Percentiles rank a stretch among this genome's conserved stretches.
Conservation (phyloP, 2,113 vertebrate genomes). For the Ictidomys tridecemlineatus region DNA sequence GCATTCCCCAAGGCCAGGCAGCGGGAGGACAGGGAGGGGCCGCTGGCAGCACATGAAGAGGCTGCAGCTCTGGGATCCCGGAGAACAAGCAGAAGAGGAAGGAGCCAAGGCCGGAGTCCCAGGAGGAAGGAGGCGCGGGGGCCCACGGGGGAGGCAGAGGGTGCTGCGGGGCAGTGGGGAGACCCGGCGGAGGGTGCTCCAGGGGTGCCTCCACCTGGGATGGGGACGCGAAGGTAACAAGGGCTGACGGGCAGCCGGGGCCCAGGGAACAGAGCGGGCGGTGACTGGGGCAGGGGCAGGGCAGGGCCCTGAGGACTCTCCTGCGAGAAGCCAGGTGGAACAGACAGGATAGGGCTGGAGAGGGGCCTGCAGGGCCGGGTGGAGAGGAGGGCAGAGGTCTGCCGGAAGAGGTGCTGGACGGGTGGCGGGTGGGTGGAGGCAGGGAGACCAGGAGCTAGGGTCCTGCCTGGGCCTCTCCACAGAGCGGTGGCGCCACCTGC, state of each 20-base stretch:
- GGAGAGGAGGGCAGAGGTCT: neutral
- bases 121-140: neutral
- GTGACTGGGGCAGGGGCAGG: too few relatives aligned
- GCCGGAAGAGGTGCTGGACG: neutral
- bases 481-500: neutral
- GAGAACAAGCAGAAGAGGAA: neutral
- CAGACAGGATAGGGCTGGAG: too few relatives aligned
- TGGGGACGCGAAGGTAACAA: too few relatives aligned
- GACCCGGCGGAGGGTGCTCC: too few relatives aligned
- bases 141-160: neutral
- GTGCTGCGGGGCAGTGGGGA: too few relatives aligned
- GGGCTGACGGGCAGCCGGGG: too few relatives aligned
- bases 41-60: too few relatives aligned
- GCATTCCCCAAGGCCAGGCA: neutral
- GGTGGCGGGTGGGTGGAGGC: neutral
- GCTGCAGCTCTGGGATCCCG: neutral
- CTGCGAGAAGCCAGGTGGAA: neutral
- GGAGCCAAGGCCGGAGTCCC: neutral
- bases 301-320: neutral
- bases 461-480: neutral
- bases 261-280: too few relatives aligned
- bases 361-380: too few relatives aligned
- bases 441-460: rapidly evolving
- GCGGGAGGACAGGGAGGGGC: neutral
- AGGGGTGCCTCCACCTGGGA: too few relatives aligned